Percentiles rank a stretch among this genome's conserved stretches.
Conservation (phyloP, 2,113 vertebrate genomes). For the Pardalotus punctatus region DNA sequence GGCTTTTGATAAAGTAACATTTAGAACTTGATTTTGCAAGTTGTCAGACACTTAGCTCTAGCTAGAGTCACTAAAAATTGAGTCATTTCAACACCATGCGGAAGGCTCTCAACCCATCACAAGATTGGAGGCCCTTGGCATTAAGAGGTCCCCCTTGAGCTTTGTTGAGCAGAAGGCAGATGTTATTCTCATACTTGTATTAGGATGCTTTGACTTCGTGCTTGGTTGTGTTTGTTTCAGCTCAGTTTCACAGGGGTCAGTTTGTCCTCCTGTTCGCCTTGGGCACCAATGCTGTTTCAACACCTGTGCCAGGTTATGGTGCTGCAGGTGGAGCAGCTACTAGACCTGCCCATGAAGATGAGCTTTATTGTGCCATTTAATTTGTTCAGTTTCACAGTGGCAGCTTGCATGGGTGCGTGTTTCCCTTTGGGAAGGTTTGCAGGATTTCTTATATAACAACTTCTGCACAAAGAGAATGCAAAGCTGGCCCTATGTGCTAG, state of each 20-base stretch:
- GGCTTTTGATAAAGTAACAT: constrained; percentile 74
- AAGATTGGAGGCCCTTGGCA: neutral
- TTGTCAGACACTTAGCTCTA: neutral
- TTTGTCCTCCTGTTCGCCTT: constrained; percentile 31
- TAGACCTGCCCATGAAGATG: neutral
- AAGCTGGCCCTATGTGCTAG: neutral
- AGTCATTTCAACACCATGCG: neutral
- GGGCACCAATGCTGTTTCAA: neutral
- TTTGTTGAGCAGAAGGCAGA: constrained; percentile 44
- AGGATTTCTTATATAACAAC: neutral
- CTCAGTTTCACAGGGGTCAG: neutral
- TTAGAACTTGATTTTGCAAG: constrained; percentile 41
- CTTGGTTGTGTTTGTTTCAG: constrained; percentile 23
- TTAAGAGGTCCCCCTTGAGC: constrained; percentile 27
- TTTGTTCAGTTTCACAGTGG: neutral
- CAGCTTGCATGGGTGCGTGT: neutral
- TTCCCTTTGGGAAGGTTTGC: neutral
- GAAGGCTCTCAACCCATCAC: neutral
- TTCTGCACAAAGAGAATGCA: neutral
- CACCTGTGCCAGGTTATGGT: neutral
- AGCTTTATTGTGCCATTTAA: neutral
- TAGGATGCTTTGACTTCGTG: neutral
- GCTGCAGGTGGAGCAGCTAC: neutral
- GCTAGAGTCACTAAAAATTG: neutral
- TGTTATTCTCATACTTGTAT: constrained; percentile 32